These are phyloP conservation scores for Blomia tropicalis DNA, from an alignment of 2,888 invertebrate species.

Conservation along the genomic window DNA sequence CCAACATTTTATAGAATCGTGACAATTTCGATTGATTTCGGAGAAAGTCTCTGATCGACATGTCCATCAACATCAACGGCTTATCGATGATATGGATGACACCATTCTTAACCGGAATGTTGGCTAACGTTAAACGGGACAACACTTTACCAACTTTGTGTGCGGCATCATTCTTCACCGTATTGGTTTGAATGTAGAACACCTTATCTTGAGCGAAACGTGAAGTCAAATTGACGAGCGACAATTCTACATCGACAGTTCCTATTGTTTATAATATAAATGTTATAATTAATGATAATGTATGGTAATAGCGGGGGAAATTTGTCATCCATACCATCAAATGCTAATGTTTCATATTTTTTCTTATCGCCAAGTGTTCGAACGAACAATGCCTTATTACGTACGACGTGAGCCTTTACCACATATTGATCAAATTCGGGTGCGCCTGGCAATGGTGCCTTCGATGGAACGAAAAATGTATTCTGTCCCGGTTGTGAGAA, in stretches of 20 bases:
- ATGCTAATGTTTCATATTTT: background rate
- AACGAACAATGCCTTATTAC: slow-evolving; percentile 68
- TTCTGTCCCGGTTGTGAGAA: slow-evolving; percentile 36
- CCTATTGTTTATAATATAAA: slow-evolving; percentile 45
- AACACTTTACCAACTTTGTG: slow-evolving; percentile 68
- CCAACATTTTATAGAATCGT: slow-evolving; percentile 33
- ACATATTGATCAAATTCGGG: slow-evolving; percentile 25
- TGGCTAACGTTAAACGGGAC: slow-evolving; percentile 69
- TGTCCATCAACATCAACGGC: slow-evolving; percentile 77
- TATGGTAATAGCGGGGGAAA: slow-evolving; percentile 44
- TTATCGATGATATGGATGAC: slow-evolving; percentile 80
- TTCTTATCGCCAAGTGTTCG: slow-evolving; percentile 41
- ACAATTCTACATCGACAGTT: slow-evolving; percentile 60
- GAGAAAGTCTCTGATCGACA: slow-evolving; percentile 65
- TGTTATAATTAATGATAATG: background rate
- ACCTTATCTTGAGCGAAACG: slow-evolving; percentile 26
- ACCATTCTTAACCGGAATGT: slow-evolving; percentile 79
- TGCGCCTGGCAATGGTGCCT: background rate
- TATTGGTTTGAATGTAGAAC: slow-evolving; percentile 50
- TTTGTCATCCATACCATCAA: slow-evolving; percentile 35
- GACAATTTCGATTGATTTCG: slow-evolving; percentile 41
- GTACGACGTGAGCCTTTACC: slow-evolving; percentile 73
- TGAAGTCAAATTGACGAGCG: slow-evolving; percentile 31
- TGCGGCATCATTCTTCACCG: slow-evolving; percentile 29
- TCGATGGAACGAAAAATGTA: slow-evolving; percentile 70